A percentile compares a stretch with the other conserved stretches of the same genome.
phyloP scores from a whole-genome alignment of 2,113 vertebrate species.

The Pterophyllum scalare region DNA sequence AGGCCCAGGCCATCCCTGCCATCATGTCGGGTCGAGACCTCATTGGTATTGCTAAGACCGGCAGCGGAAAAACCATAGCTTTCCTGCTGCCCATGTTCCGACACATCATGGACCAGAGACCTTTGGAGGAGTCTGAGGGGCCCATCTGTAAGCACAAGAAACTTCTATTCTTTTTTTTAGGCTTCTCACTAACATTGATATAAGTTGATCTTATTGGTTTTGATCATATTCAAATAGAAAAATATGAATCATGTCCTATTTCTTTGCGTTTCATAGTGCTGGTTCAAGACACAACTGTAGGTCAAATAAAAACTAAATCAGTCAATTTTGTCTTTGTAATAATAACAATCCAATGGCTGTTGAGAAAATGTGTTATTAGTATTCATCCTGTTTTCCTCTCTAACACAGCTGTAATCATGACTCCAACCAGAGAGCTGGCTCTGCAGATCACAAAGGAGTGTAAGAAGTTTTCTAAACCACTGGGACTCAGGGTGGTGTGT shows the following conservation, averaged over 20 bases:
- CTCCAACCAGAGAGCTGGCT: constrained; percentile 95
- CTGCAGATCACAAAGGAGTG: constrained; percentile 99
- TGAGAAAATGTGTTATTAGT: neutral
- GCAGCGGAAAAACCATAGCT: constrained; percentile 98
- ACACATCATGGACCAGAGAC: constrained; percentile 98
- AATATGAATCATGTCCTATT: neutral
- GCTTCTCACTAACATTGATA: neutral
- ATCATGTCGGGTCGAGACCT: constrained; percentile 96
- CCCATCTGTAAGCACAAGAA: constrained; percentile 86
- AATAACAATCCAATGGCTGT: neutral
- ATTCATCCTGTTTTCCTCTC: neutral
- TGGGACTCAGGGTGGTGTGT: constrained; percentile 95
- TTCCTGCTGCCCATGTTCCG: constrained; percentile 98
- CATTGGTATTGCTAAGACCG: constrained; percentile 98
- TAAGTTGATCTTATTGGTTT: neutral
- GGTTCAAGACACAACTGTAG: neutral
- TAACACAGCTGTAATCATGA: constrained; percentile 93
- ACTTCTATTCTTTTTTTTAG: neutral
- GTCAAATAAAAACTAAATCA: neutral
- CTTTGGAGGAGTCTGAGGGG: constrained; percentile 93
- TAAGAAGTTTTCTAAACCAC: constrained; percentile 97
- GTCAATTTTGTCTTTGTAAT: neutral
- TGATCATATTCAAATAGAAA: neutral
- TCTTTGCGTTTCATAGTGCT: neutral
- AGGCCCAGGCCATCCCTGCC: constrained; percentile 95